Evolutionary conservation across 2,888 invertebrate species (phyloP).

Genomic region (Malthinus flaveolus): DNA sequence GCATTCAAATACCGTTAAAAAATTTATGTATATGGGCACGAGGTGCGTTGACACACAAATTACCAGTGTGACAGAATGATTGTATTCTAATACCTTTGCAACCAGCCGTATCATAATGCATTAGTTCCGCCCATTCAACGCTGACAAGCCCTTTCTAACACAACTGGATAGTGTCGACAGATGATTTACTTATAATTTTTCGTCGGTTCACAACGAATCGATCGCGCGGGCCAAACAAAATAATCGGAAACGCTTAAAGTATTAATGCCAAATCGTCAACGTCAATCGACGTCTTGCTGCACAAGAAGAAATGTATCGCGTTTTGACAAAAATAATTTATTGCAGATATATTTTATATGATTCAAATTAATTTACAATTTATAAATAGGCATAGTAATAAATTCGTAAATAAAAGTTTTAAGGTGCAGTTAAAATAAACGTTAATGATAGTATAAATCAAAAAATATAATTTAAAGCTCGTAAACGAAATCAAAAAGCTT

Average conservation of each 20-base stretch:
- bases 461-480: constrained; percentile 6
- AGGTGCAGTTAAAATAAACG: constrained; percentile 6
- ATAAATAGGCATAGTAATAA: background rate
- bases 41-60: constrained; percentile 40
- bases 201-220: background rate
- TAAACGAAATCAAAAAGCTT: constrained; percentile 6
- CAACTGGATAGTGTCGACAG: constrained; percentile 30
- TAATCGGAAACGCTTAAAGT: no score
- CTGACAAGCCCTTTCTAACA: constrained; percentile 27
- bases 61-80: constrained; percentile 47
- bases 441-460: constrained; percentile 3
- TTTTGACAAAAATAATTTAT: no score
- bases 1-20: constrained; percentile 6
- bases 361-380: constrained; percentile 1
- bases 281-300: no score
- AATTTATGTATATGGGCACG: constrained; percentile 11
- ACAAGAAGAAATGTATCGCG: no score
- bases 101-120: constrained; percentile 47
- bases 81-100: constrained; percentile 47
- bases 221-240: no score
- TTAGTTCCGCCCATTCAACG: constrained; percentile 45
- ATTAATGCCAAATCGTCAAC: no score
- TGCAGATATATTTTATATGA: background rate
- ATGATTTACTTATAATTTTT: constrained; percentile 23
- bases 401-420: constrained; percentile 6